These are phyloP conservation scores for Chiroxiphia lanceolata DNA, from an alignment of 2,797 vertebrate genomes.

Conservation along the genomic window DNA sequence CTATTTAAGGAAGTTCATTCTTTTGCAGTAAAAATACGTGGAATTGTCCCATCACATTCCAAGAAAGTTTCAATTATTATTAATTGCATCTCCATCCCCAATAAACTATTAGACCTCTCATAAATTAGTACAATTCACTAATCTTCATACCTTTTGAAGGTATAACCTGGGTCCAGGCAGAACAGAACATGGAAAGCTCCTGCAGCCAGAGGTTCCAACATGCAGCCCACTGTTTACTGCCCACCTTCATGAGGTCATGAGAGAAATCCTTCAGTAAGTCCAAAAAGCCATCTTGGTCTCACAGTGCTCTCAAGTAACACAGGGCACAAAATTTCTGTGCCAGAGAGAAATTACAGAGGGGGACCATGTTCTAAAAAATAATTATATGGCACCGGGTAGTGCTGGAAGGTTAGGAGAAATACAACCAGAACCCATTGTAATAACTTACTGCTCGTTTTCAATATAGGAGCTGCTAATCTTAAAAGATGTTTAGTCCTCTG, in stretches of 20 bases:
- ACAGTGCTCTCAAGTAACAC: background rate
- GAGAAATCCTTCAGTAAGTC: background rate
- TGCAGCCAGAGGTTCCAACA: background rate
- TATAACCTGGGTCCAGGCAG: background rate
- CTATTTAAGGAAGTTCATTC: background rate
- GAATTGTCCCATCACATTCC: background rate
- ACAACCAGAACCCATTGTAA: background rate
- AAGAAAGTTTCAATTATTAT: background rate
- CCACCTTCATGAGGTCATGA: background rate
- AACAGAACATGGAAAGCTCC: background rate
- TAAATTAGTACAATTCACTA: background rate
- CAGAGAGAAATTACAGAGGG: background rate
- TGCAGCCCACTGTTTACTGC: background rate
- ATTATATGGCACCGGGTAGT: background rate
- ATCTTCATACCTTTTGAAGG: background rate
- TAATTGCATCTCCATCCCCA: background rate
- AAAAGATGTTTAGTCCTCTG: background rate
- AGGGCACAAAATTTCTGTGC: background rate
- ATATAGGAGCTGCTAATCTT: background rate
- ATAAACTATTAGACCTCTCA: background rate
- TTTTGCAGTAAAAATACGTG: background rate
- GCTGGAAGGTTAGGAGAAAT: background rate
- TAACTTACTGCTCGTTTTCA: background rate
- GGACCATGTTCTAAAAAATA: background rate
- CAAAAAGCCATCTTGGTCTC: background rate